Conservation (phyloP, 2,888 invertebrate species). For the Cerastoderma edule region DNA sequence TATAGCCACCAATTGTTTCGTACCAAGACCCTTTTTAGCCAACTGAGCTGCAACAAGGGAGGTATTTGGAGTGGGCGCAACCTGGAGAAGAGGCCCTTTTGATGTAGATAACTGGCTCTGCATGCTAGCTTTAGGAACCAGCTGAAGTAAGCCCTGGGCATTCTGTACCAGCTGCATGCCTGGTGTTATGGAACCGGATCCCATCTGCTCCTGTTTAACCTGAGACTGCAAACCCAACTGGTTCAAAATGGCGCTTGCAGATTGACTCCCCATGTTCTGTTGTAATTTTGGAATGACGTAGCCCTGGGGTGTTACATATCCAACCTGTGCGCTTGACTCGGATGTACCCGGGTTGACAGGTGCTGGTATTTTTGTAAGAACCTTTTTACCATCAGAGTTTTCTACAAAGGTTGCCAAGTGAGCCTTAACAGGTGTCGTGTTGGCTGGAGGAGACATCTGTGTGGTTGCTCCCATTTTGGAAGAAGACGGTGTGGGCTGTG, state of each 20-base stretch:
- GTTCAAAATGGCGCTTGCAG: conserved; percentile 20
- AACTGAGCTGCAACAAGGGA: not conserved
- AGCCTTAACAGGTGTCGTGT: not conserved
- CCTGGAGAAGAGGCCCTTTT: conserved; percentile 11
- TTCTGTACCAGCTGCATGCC: conserved; percentile 42
- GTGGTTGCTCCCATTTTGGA: not conserved
- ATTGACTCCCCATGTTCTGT: conserved; percentile 2
- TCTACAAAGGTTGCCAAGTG: conserved; percentile 21
- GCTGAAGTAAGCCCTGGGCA: conserved; percentile 38
- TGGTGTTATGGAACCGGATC: conserved; percentile 4
- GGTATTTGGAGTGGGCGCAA: not conserved
- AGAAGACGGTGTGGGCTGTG: conserved; percentile 13
- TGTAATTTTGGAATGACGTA: conserved; percentile 52
- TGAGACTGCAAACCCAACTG: conserved; percentile 31
- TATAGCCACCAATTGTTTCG: conserved; percentile 13
- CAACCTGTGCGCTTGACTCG: conserved; percentile 66
- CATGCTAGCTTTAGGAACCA: conserved; percentile 33
- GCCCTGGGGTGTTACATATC: conserved; percentile 69
- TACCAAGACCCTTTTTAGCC: conserved; percentile 1
- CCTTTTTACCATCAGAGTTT: conserved; percentile 60
- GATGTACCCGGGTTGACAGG: conserved; percentile 57
- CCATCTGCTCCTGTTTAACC: conserved; percentile 8
- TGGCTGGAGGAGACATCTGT: not conserved
- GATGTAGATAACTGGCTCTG: conserved; percentile 26
- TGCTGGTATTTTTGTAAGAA: conserved; percentile 64